Evolutionary conservation across 2,888 invertebrate genomes (phyloP), one percentile per base, ranked within the genome.

Genomic region (Drosophila limbata): DNA sequence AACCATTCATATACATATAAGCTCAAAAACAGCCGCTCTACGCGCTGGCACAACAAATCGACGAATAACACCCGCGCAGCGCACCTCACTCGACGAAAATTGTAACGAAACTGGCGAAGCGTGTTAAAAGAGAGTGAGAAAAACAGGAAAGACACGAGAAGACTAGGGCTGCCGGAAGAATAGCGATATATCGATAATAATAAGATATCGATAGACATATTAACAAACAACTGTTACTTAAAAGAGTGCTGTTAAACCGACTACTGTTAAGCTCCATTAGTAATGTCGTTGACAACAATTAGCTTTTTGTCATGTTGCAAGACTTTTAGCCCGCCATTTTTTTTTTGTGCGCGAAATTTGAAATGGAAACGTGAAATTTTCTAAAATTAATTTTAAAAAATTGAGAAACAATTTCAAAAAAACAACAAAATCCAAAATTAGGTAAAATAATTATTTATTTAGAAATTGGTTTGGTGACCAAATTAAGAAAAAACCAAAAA

Each of bases 41-140:
- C 72, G 63, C 47, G 60, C 70, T 70, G 62, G 42, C 62, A 77
- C 73, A 78, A 77, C 74, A 77, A 70, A 44, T 50, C 19, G 13
- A 17, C 52, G 28, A 33, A 17, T 19, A 35, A 35, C 50, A 50
- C 39, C 31, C 75, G 70, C 51, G 37, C 42, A 8, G 6, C 60
- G 2, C 25, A 47, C 65, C 61, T 17, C n/a, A 0, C 63, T 31
- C 50, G 28, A 17, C 56, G 45, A 44, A 45, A 42, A 50, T 50
- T 45, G 10, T 37, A 53, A 10, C 39, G 42, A 53, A 57, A 71
- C 77, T 71, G 42, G 42, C 44, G 56, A 68, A 57, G 47, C 11
- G 33, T 31, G n/a, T 15, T 57, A 63, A 35, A 53, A 52, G 45
- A 42, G 17, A 25, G 13, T 3, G 17, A 35, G 25, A 25, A 21